phyloP scores from a whole-genome alignment of 2,888 invertebrate species.

The Encarsia formosa region DNA sequence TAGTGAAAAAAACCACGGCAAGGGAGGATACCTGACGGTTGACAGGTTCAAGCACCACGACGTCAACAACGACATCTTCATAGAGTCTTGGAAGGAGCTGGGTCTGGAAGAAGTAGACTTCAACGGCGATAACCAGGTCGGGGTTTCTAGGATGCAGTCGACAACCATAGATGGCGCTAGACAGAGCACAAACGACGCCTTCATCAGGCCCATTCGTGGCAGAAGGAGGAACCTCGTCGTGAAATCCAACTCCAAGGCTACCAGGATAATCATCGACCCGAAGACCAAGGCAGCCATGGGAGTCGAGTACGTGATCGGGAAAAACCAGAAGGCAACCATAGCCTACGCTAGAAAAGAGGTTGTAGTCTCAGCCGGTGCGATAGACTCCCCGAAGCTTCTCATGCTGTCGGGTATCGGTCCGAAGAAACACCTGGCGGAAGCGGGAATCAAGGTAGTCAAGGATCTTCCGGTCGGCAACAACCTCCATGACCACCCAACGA shows the following conservation, averaged over 20 bases:
- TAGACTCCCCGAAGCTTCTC: conserved; percentile 79
- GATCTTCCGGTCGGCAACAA: conserved; percentile 75
- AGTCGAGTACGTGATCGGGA: conserved; percentile 66
- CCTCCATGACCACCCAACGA: conserved; percentile 65
- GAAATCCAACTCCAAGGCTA: conserved; percentile 63
- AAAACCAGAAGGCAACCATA: conserved; percentile 44
- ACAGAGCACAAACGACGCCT: conserved; percentile 76
- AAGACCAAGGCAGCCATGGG: conserved; percentile 59
- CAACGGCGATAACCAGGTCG: conserved; percentile 56
- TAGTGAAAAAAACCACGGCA: background rate
- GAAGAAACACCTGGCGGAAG: conserved; percentile 56
- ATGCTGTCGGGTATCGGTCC: conserved; percentile 83
- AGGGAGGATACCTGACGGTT: background rate
- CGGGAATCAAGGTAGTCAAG: conserved; percentile 61
- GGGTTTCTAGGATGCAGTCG: conserved; percentile 59
- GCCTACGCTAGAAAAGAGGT: conserved; percentile 68
- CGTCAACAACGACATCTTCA: background rate
- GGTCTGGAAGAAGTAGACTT: conserved; percentile 59
- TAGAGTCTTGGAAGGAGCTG: conserved; percentile 59
- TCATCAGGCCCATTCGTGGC: conserved; percentile 62
- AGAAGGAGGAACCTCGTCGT: conserved; percentile 47
- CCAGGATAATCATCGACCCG: conserved; percentile 63
- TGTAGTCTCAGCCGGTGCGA: conserved; percentile 69
- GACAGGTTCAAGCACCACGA: background rate
- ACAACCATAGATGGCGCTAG: conserved; percentile 64